Evolutionary conservation across 2,797 vertebrate species (phyloP).

Genomic region (Triplophysa yarkandensis): DNA sequence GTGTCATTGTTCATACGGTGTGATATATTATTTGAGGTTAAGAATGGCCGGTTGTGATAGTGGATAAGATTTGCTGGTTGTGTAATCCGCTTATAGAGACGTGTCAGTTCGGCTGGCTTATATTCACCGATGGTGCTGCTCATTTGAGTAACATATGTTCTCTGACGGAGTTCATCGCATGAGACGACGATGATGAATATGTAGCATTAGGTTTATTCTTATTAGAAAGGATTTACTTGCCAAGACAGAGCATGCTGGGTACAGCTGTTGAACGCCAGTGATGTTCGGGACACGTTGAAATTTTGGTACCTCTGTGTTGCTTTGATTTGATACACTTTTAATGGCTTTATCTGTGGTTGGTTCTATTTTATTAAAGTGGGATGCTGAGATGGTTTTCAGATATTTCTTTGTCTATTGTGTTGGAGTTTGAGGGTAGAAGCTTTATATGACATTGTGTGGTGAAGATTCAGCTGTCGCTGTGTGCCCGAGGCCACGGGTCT

Average conservation of each 20-base stretch:
- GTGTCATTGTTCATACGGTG: conserved; percentile 29
- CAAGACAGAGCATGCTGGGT: conserved; percentile 35
- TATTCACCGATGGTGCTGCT: conserved; percentile 28
- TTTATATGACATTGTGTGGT: conserved; percentile 1
- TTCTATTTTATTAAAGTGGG: neutral
- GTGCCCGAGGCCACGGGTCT: conserved; percentile 25
- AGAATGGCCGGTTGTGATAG: neutral
- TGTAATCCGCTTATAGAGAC: neutral
- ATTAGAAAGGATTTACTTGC: conserved; percentile 45
- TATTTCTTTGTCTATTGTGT: neutral
- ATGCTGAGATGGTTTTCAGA: neutral
- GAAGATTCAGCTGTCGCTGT: conserved; percentile 29
- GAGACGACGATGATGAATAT: conserved; percentile 54
- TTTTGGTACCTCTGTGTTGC: neutral
- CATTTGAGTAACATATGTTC: conserved; percentile 49
- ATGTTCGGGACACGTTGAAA: conserved; percentile 14
- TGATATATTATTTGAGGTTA: neutral
- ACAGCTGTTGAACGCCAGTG: conserved; percentile 22
- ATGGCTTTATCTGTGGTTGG: neutral
- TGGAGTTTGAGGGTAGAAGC: neutral
- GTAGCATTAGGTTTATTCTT: conserved; percentile 44
- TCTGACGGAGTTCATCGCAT: conserved; percentile 32
- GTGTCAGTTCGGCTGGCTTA: conserved; percentile 23
- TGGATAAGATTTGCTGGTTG: neutral
- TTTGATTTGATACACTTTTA: neutral